Evolutionary conservation across 2,797 vertebrate genomes (phyloP), one percentile per base, ranked within the genome.

Genomic region (Calcarius lapponicus): DNA sequence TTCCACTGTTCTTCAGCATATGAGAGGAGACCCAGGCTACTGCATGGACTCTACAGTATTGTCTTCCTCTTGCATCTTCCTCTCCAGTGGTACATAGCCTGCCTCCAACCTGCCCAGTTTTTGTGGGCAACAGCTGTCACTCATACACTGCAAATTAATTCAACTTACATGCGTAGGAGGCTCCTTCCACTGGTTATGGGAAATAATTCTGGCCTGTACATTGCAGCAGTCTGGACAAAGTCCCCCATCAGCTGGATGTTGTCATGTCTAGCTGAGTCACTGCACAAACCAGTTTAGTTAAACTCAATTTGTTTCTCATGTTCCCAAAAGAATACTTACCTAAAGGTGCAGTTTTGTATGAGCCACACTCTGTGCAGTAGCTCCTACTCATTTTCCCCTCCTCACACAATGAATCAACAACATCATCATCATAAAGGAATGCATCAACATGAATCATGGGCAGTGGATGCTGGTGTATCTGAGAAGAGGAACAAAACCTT

Each of bases 381-480:
- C 97, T 98, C 66, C 99, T 98, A 96, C 98, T 99, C 98, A 99
- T 98, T 95, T 98, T 98, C 70, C 99, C 98, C 57, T 98, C 97
- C 69, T 98, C 98, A 98, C 99, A 99, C 93, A 99, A 98, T 90
- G 97, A 93, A 96, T 99, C 99, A 97, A 99, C 97, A 86, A 96
- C 96, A 51, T 99, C 98, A 67, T 99, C 99, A 83, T 99, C 98
- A 90, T 99, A 99, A 96, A 99, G 98, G 97, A 99, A 99, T 57
- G 98, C 96, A 97, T 99, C 99, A 72, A 99, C 97, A 32, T 99
- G 99, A 86, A 98, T 96, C 22, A 98, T 98, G 15, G 98, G 98
- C 34, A 96, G 96, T 29, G 97, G 85, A 73, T 97, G 98, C 88
- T 98, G 97, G 75, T 97, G 97, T 90, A 99, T 98, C 99, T 99